phyloP scores from a whole-genome alignment of 2,113 vertebrate genomes.

The Grammatotria lemairii region DNA sequence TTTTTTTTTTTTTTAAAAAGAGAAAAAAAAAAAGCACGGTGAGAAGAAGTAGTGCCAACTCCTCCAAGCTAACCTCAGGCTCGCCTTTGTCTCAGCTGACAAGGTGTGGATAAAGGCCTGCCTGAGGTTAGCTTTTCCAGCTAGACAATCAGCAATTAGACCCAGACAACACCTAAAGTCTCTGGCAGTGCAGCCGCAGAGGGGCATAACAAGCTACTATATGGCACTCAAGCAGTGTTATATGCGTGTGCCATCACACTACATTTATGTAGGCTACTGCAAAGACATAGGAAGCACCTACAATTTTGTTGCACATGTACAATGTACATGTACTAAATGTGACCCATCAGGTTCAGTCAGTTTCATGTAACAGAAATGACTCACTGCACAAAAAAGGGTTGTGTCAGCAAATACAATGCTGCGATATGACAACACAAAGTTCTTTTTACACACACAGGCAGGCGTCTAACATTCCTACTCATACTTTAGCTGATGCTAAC shows the following conservation, averaged over 20 bases:
- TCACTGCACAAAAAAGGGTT: neutral
- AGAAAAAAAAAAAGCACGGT: rapidly evolving
- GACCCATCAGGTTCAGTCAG: rapidly evolving
- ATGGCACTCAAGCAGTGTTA: neutral
- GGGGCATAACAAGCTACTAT: neutral
- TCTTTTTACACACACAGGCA: neutral
- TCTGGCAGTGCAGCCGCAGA: neutral
- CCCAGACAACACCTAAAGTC: neutral
- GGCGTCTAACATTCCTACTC: neutral
- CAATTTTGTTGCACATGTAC: neutral
- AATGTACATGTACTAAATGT: neutral
- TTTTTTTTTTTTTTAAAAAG: neutral
- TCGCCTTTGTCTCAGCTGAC: neutral
- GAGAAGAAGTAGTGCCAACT: neutral
- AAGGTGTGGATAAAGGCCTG: neutral
- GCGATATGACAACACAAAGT: neutral
- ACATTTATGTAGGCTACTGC: neutral
- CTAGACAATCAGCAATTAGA: neutral
- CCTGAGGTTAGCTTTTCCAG: neutral
- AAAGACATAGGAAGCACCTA: neutral
- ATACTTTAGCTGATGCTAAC: neutral
- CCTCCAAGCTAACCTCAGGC: neutral
- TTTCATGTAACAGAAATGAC: neutral
- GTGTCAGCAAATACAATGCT: neutral
- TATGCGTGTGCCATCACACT: rapidly evolving